Conservation (phyloP, 2,113 vertebrate species). For the Elgaria multicarinata region DNA sequence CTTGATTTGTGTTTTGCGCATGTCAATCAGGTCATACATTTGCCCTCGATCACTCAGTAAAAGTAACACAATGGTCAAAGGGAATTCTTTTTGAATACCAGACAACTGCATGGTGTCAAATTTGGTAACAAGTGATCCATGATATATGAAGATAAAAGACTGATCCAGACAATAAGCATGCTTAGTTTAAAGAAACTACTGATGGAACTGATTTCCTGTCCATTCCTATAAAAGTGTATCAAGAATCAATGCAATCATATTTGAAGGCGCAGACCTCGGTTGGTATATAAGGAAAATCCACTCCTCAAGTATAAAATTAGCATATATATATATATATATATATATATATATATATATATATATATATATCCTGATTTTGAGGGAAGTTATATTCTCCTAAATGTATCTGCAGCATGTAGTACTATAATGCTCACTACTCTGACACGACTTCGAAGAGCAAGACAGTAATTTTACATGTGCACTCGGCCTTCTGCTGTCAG, state of each 20-base stretch:
- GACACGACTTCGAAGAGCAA: not conserved
- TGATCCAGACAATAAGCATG: slow-evolving; percentile 28
- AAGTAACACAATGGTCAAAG: slow-evolving; percentile 13
- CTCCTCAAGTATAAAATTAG: not conserved
- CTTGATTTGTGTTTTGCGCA: not conserved
- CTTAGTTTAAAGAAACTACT: not conserved
- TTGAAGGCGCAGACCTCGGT: not conserved
- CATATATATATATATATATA: too few species aligned
- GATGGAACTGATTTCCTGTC: fast-evolving
- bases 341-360: too few species aligned
- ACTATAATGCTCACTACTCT: fast-evolving
- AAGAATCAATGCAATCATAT: not conserved
- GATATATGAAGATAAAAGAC: slow-evolving; percentile 37
- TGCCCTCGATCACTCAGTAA: not conserved
- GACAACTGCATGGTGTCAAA: not conserved
- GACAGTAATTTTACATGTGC: not conserved
- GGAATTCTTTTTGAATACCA: slow-evolving; percentile 17
- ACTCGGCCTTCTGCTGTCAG: slow-evolving; percentile 13
- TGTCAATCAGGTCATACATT: not conserved
- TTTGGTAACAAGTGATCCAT: not conserved
- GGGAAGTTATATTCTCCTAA: not conserved
- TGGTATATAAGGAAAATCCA: fast-evolving
- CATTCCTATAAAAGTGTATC: not conserved
- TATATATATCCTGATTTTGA: not conserved
- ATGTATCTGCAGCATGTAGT: not conserved